Base-by-base conservation (phyloP, 2,113 vertebrate species). In the Petaurus breviceps region DNA sequence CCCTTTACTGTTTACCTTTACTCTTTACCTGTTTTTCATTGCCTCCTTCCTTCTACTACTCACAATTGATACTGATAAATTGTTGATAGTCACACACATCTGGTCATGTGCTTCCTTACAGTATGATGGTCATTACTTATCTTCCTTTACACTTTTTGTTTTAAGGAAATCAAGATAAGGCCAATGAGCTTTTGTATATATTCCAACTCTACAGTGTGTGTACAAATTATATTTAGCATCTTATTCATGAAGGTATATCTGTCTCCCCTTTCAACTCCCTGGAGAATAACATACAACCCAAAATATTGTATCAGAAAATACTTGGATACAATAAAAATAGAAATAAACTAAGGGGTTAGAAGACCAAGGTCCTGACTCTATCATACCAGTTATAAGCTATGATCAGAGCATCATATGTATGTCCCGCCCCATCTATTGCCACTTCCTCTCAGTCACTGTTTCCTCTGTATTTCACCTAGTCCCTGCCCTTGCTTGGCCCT, bases 161-260 rank as follows among this genome's bases (percentile, higher is more conserved):
- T 92, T 90, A 89, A 96, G 96, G 95, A 97, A 97, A 47, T 91
- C 94, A 37, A 96, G 97, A 97, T 97, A 97, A 97, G 95, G 84
- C 9, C 23, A 90, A 94, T 97, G 61, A 92, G 19, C 22, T 93
- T 46, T 52, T 47, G 46, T 93, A 53, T 53, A 93, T n/a, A 93
- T 46, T 47, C 53, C 23, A 1, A 84, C 3, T 84, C n/a, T 6
- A 43, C n/a, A 43, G n/a, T 84, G n/a, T 55, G n/a, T 90, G 52
- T 94, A 92, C 49, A 95, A 97, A 89, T 89, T 89, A 0, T 93
- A 95, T 97, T 97, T 94, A 84, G 68, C 43, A 22, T 84, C 16
- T 84, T 84, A 8, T 43, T 84, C 68, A 91, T 90, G 95, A 92
- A 92, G 84, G 55, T 8, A 11, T 1, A 7, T 55, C 51, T 91